These are phyloP conservation scores for Cryptotis parvus DNA, from an alignment of 2,113 vertebrate genomes.

Conservation along the genomic window DNA sequence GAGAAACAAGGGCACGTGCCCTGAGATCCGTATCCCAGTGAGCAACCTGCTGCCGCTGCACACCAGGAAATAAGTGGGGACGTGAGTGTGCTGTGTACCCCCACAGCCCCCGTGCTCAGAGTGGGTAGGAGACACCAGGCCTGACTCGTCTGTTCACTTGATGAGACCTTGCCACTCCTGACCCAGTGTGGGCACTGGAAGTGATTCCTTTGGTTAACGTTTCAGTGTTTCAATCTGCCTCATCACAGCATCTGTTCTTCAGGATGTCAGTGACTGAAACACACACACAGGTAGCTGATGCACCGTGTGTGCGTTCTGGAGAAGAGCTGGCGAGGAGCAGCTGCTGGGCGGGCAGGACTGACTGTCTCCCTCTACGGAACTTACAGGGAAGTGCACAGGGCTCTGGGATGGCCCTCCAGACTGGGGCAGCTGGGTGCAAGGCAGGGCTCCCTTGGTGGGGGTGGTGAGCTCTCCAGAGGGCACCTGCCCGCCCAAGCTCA, in stretches of 20 bases:
- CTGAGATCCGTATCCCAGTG: rapidly evolving
- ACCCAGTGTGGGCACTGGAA: not conserved
- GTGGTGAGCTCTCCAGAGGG: not conserved
- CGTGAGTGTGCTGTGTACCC: not conserved
- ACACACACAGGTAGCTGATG: rapidly evolving
- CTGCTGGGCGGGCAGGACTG: not conserved
- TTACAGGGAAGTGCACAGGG: not conserved
- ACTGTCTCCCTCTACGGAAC: constrained; percentile 22
- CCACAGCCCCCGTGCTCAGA: not conserved
- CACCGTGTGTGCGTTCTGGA: not conserved
- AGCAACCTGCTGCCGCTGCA: not conserved
- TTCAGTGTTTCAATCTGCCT: not conserved
- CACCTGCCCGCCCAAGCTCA: not conserved
- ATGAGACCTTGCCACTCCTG: not conserved
- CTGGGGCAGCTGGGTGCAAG: no score
- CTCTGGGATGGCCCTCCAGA: no score
- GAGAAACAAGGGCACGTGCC: no score
- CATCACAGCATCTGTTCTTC: not conserved
- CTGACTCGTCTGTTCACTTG: rapidly evolving
- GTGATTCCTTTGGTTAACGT: not conserved
- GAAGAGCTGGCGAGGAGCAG: no score
- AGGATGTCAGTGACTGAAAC: not conserved
- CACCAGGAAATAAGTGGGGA: no score
- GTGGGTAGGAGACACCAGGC: not conserved
- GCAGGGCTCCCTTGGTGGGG: not conserved